Conservation (phyloP, 2,113 vertebrate species). For the Pedionomus torquatus region DNA sequence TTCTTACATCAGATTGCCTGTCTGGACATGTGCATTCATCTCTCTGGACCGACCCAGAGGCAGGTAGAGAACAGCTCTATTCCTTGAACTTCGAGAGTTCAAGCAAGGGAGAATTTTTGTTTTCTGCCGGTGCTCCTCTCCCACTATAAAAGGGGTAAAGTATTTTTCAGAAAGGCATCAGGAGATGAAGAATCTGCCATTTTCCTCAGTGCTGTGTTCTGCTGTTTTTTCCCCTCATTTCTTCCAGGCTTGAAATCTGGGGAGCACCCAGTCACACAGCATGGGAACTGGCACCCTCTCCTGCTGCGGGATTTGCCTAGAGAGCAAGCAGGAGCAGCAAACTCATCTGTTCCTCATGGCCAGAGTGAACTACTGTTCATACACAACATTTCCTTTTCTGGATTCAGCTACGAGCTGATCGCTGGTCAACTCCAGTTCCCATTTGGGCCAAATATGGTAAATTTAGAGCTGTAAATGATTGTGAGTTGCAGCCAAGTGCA, state of each 20-base stretch:
- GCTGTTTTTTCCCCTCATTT: neutral
- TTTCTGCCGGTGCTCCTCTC: neutral
- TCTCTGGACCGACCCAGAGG: neutral
- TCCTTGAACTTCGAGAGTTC: neutral
- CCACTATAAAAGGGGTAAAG: neutral
- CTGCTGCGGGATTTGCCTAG: neutral
- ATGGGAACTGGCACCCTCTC: neutral
- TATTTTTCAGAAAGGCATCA: neutral
- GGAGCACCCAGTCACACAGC: neutral
- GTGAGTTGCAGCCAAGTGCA: neutral
- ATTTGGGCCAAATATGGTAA: neutral
- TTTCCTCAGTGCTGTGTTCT: neutral
- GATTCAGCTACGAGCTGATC: neutral
- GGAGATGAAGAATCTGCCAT: neutral
- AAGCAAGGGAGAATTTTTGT: neutral
- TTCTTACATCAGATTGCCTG: neutral
- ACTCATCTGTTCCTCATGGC: neutral
- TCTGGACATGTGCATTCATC: accelerated
- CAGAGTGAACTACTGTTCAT: neutral
- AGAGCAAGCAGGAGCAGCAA: neutral
- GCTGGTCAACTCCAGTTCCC: neutral
- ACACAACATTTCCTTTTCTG: neutral
- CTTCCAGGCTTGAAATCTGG: neutral
- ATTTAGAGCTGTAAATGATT: neutral
- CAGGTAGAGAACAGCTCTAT: neutral